These are phyloP conservation scores for Erythrocercus mccallii DNA, from an alignment of 2,113 vertebrate genomes.

Conservation along the genomic window DNA sequence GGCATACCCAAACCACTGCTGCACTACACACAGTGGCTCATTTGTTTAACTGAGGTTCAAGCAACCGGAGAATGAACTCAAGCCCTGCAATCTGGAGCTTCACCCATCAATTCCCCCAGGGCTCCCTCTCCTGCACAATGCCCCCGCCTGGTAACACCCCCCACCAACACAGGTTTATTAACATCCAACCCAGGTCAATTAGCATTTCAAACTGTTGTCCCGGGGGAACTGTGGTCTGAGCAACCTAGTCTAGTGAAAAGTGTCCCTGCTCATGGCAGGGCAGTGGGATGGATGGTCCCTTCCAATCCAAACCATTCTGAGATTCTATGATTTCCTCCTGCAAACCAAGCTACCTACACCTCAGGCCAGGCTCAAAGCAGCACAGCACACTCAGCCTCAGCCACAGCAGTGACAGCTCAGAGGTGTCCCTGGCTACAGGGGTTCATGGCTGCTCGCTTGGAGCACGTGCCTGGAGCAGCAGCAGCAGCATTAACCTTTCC, in stretches of 20 bases:
- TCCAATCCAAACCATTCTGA: not conserved
- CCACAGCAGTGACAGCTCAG: not conserved
- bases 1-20: not conserved
- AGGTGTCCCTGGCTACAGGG: not conserved
- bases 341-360: fast-evolving
- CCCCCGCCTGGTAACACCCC: not conserved
- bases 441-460: not conserved
- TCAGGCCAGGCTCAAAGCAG: not conserved
- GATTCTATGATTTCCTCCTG: not conserved
- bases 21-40: fast-evolving
- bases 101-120: not conserved
- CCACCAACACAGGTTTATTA: not conserved
- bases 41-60: not conserved
- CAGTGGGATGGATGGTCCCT: not conserved
- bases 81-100: not conserved
- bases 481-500: not conserved
- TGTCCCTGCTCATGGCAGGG: not conserved
- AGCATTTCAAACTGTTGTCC: not conserved
- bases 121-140: not conserved
- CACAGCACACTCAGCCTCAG: not conserved
- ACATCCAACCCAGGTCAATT: not conserved
- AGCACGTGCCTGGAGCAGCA: not conserved
- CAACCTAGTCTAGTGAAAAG: not conserved
- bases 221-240: not conserved
- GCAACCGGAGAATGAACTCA: not conserved